Percentiles rank a stretch among this genome's conserved stretches.
These are phyloP conservation scores for Alcis repandata DNA, from an alignment of 2,888 invertebrate genomes.

Conservation along the genomic window DNA sequence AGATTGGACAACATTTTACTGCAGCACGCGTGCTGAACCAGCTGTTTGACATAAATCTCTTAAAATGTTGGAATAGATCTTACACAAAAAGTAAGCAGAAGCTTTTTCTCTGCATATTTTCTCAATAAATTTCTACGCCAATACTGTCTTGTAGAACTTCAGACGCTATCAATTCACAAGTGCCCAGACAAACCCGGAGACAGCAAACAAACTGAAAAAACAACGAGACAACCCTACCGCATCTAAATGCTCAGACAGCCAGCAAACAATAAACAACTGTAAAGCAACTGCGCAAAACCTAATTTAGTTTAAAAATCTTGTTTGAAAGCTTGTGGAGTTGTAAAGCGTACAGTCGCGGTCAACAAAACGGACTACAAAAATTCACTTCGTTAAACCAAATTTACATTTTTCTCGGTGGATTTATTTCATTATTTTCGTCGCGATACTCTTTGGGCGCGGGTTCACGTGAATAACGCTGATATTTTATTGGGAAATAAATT, in stretches of 20 bases:
- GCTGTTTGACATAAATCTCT: no score
- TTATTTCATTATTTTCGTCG: constrained; percentile 67
- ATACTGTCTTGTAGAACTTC: constrained; percentile 39
- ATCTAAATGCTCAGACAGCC: constrained; percentile 51
- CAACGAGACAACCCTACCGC: constrained; percentile 51
- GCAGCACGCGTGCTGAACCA: no score
- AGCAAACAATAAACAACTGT: constrained; percentile 42
- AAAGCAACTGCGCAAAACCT: constrained; percentile 35
- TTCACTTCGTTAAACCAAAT: constrained; percentile 79
- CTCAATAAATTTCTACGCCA: constrained; percentile 22
- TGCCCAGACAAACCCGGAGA: constrained; percentile 56
- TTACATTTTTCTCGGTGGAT: constrained; percentile 73
- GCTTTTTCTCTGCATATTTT: not conserved
- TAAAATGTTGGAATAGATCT: no score
- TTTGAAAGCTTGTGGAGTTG: constrained; percentile 44
- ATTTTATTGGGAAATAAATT: constrained; percentile 61
- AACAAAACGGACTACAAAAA: constrained; percentile 55
- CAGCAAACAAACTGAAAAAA: constrained; percentile 61
- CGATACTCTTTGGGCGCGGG: constrained; percentile 57
- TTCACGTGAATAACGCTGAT: constrained; percentile 52
- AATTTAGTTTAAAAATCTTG: constrained; percentile 31
- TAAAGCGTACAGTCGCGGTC: constrained; percentile 59
- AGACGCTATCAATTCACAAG: constrained; percentile 68
- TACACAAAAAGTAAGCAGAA: not conserved
- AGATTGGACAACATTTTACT: no score